Conservation (phyloP, 1,140 invertebrate genomes). For the Ridgeia piscesae region DNA sequence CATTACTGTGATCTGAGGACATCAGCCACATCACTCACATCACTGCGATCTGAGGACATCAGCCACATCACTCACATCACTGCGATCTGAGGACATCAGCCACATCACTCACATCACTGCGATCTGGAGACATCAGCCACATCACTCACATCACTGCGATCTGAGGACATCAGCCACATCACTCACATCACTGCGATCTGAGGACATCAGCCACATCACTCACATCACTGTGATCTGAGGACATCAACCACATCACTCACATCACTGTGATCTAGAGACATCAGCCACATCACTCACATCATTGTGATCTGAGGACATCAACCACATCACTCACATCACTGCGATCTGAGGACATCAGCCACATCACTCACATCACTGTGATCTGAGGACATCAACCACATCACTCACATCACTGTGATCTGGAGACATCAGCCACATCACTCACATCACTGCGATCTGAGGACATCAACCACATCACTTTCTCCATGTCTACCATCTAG, state of each 20-base stretch:
- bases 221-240: too few species aligned
- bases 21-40: not conserved
- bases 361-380: too few species aligned
- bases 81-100: not conserved
- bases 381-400: too few species aligned
- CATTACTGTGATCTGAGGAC: constrained; percentile 53
- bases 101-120: too few species aligned
- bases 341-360: not conserved
- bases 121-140: constrained; percentile 46
- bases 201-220: not conserved
- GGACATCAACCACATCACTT: too few species aligned
- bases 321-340: constrained; percentile 33
- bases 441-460: constrained; percentile 55
- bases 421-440: too few species aligned
- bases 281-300: too few species aligned
- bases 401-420: constrained; percentile 53
- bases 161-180: too few species aligned
- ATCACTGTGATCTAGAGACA: too few species aligned
- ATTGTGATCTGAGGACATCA: constrained; percentile 40
- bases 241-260: not conserved
- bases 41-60: too few species aligned
- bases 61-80: not conserved
- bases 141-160: constrained; percentile 54
- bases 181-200: constrained; percentile 56
- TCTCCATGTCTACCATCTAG: too few species aligned